These are phyloP conservation scores for Digitonthophagus gazella DNA, from an alignment of 2,888 invertebrate genomes.

Conservation along the genomic window DNA sequence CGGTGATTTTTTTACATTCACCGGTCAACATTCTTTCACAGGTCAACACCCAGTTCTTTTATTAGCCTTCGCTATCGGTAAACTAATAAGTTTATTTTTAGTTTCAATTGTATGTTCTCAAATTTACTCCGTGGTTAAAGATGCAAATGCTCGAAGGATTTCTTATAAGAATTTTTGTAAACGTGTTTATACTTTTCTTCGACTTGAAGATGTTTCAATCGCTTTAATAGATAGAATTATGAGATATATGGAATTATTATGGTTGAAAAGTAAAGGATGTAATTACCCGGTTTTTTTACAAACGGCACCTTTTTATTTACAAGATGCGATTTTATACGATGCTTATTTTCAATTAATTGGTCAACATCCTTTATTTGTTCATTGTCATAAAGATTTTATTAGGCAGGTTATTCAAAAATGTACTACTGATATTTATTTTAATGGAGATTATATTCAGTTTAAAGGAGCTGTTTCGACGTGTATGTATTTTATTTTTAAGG, in stretches of 20 bases:
- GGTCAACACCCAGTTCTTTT: slow-evolving; percentile 7
- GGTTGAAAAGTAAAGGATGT: slow-evolving; percentile 25
- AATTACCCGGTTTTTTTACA: slow-evolving; percentile 28
- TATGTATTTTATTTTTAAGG: slow-evolving; percentile 32
- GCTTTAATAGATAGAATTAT: slow-evolving; percentile 22
- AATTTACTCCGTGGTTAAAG: slow-evolving; percentile 20
- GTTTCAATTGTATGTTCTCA: slow-evolving; percentile 15
- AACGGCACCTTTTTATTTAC: slow-evolving; percentile 28
- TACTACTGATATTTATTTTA: slow-evolving; percentile 27
- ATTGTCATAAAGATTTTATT: slow-evolving; percentile 30
- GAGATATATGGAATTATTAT: slow-evolving; percentile 26
- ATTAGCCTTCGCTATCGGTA: slow-evolving; percentile 1
- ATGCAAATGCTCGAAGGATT: slow-evolving; percentile 18
- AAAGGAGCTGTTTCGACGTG: slow-evolving; percentile 30
- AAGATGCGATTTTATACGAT: slow-evolving; percentile 27
- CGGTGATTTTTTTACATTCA: slow-evolving; percentile 15
- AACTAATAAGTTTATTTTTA: slow-evolving; percentile 4
- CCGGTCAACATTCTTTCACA: slow-evolving; percentile 7
- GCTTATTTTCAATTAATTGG: slow-evolving; percentile 25
- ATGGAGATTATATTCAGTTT: slow-evolving; percentile 31
- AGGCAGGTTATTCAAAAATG: slow-evolving; percentile 30
- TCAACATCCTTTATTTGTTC: slow-evolving; percentile 26
- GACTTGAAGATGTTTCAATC: slow-evolving; percentile 21
- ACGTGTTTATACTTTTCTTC: slow-evolving; percentile 14
- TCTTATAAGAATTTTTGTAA: slow-evolving; percentile 12